Conservation (phyloP, 2,888 invertebrate species). For the Cephus spinipes region DNA sequence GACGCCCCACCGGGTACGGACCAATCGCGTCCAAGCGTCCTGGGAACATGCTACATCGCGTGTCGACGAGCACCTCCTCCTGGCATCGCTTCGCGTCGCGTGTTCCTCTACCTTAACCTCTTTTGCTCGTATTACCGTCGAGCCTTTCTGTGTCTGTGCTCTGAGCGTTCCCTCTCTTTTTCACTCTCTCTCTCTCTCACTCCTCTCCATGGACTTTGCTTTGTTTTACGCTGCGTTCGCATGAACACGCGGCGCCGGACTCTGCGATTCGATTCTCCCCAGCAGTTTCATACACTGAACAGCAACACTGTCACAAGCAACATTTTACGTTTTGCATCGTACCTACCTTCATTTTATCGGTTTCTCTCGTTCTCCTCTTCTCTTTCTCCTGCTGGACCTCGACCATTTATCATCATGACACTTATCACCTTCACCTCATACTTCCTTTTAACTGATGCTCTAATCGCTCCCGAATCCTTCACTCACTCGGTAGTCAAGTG, state of each 20-base stretch:
- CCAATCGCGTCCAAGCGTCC: constrained; percentile 54
- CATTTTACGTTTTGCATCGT: neutral
- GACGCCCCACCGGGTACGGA: constrained; percentile 57
- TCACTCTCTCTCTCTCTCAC: constrained; percentile 22
- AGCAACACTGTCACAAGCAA: neutral
- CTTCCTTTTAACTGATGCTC: neutral
- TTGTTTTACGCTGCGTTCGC: constrained; percentile 16
- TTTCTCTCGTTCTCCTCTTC: too few species aligned
- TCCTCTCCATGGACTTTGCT: constrained; percentile 20
- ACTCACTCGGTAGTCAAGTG: neutral
- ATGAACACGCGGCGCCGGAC: constrained; percentile 13
- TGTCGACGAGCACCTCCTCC: constrained; percentile 64
- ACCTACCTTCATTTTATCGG: neutral
- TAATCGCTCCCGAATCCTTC: neutral
- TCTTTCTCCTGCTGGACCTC: neutral
- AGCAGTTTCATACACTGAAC: neutral
- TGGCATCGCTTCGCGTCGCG: constrained; percentile 48
- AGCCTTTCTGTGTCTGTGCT: constrained; percentile 24
- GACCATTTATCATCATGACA: neutral
- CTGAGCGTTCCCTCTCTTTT: neutral
- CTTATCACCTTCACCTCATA: neutral
- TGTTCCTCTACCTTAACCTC: constrained; percentile 33
- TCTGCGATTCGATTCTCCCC: constrained; percentile 3
- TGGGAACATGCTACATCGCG: constrained; percentile 63
- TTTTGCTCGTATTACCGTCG: constrained; percentile 27